Conservation (phyloP, 2,113 vertebrate species). For the Sciurus niger region DNA sequence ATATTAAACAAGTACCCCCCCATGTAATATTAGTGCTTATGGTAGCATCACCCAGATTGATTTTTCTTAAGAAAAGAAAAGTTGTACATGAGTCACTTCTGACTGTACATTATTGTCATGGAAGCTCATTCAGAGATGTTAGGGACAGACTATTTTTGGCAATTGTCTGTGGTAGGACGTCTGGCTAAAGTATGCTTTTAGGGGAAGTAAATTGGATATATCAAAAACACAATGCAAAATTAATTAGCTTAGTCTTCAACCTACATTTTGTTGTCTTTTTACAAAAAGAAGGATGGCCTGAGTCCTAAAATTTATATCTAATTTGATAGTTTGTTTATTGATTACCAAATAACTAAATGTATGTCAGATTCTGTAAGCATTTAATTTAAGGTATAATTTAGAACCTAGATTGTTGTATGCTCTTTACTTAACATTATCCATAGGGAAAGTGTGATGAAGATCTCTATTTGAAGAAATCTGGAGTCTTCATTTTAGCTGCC, state of each 20-base stretch:
- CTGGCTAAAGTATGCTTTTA: conserved; percentile 59
- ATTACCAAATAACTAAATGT: conserved; percentile 24
- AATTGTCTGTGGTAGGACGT: conserved; percentile 59
- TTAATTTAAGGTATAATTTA: conserved; percentile 61
- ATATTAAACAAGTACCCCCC: conserved; percentile 32
- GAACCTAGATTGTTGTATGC: conserved; percentile 11
- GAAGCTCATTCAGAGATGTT: conserved; percentile 69
- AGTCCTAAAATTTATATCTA: conserved; percentile 32
- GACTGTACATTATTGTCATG: conserved; percentile 69
- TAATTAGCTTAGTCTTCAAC: conserved; percentile 58
- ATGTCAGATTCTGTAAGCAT: conserved; percentile 49
- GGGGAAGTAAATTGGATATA: conserved; percentile 50
- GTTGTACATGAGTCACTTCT: conserved; percentile 71
- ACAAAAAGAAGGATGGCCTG: conserved; percentile 43
- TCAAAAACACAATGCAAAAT: conserved; percentile 51
- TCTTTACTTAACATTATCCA: conserved; percentile 56
- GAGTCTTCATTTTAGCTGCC: conserved; percentile 40
- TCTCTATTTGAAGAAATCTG: conserved; percentile 10
- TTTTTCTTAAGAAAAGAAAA: conserved; percentile 74
- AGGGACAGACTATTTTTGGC: conserved; percentile 61
- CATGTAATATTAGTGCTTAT: conserved; percentile 58
- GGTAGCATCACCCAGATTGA: conserved; percentile 56
- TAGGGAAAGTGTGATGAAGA: not conserved
- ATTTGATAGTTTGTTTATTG: conserved; percentile 61
- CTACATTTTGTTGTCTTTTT: conserved; percentile 58